Evolutionary conservation across 2,888 invertebrate species (phyloP).

Genomic region (Lagria hirta): DNA sequence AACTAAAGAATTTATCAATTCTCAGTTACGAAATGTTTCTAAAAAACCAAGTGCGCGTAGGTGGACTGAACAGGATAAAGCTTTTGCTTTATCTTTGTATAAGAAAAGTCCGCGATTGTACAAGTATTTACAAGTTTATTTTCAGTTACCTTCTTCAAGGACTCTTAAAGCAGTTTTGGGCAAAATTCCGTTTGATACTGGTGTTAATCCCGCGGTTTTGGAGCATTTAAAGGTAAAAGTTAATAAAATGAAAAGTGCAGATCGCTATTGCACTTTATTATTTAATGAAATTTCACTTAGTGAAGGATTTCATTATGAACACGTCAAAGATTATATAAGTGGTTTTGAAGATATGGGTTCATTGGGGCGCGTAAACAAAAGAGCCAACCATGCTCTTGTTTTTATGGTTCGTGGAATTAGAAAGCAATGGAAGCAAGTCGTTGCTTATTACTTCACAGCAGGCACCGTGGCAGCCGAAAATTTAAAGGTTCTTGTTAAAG

Average conservation of each 20-base stretch:
- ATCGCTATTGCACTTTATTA: constrained; percentile 10
- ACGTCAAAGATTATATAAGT: no score
- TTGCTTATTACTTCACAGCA: constrained; percentile 7
- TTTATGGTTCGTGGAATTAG: constrained; percentile 32
- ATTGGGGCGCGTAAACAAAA: constrained; percentile 17
- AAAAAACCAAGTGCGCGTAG: constrained; percentile 7
- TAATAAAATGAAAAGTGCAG: constrained; percentile 23
- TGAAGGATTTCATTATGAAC: constrained; percentile 11
- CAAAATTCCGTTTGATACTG: constrained; percentile 1
- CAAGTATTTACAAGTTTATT: constrained; percentile 6
- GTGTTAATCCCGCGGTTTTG: constrained; percentile 1
- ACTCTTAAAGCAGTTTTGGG: constrained; percentile 3
- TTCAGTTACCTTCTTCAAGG: constrained; percentile 1
- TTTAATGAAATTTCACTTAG: constrained; percentile 21
- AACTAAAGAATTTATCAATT: constrained; percentile 22
- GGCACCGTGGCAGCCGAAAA: neutral
- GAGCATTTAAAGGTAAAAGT: constrained; percentile 29
- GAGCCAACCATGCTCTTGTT: constrained; percentile 32
- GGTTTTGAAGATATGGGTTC: constrained; percentile 29
- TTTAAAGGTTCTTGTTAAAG: constrained; percentile 2
- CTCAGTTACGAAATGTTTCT: constrained; percentile 13
- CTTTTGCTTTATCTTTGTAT: constrained; percentile 7
- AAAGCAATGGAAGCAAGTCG: constrained; percentile 30
- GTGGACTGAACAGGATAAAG: constrained; percentile 7
- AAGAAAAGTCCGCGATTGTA: constrained; percentile 3